Conservation (phyloP, 2,797 vertebrate species). For the Malacoctenus gilli region DNA sequence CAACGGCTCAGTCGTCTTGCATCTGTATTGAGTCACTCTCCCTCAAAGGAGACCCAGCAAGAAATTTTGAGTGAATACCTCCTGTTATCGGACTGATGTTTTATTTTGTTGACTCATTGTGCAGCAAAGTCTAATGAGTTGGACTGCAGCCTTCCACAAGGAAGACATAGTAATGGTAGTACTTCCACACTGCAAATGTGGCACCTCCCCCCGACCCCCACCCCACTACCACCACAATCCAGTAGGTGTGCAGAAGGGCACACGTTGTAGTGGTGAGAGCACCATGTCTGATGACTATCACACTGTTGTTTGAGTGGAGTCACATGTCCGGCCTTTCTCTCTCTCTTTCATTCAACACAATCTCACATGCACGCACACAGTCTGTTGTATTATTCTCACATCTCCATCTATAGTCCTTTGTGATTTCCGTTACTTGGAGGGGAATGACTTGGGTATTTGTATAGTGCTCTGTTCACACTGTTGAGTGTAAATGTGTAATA, state of each 20-base stretch:
- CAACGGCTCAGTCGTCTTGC: too few species aligned
- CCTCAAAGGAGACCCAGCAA: too few species aligned
- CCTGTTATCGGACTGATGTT: too few species aligned
- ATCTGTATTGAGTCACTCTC: too few species aligned
- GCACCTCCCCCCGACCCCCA: conserved; percentile 24
- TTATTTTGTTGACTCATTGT: background rate
- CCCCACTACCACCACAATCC: conserved; percentile 36
- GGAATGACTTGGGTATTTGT: too few species aligned
- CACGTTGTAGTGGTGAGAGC: conserved; percentile 35
- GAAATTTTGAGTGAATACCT: too few species aligned
- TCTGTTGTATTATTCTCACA: conserved; percentile 12
- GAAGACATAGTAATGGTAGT: conserved; percentile 7
- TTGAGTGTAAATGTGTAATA: background rate
- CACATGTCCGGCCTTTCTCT: conserved; percentile 43
- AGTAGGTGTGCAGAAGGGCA: conserved; percentile 46
- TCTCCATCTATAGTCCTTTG: conserved; percentile 9
- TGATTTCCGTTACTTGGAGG: background rate
- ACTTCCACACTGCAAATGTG: background rate
- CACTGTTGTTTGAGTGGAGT: conserved; percentile 51
- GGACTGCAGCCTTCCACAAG: conserved; percentile 11
- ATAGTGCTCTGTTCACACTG: background rate
- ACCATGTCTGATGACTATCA: conserved; percentile 67
- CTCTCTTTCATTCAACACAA: background rate
- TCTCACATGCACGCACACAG: conserved; percentile 9
- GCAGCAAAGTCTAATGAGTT: background rate